phyloP scores from a whole-genome alignment of 2,113 vertebrate genomes.

The Peromyscus californicus region DNA sequence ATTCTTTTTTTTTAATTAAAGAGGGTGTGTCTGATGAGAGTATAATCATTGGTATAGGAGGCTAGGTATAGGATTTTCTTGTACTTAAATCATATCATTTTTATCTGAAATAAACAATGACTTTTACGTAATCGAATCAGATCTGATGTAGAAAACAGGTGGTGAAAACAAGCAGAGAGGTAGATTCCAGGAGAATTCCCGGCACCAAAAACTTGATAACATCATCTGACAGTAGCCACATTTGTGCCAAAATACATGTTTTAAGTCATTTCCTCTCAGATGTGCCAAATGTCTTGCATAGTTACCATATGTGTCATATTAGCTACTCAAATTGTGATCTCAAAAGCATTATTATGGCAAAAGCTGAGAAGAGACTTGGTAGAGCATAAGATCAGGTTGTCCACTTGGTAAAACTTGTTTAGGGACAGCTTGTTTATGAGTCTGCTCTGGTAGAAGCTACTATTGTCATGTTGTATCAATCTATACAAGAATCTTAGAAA shows the following conservation, averaged over 20 bases:
- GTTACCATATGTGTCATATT: conserved; percentile 21
- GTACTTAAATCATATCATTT: conserved; percentile 53
- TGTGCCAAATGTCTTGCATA: conserved; percentile 38
- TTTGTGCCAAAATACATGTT: conserved; percentile 60
- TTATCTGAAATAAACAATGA: conserved; percentile 52
- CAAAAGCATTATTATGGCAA: neutral
- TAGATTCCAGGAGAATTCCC: conserved; percentile 47
- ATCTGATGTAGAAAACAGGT: conserved; percentile 57
- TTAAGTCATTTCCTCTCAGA: conserved; percentile 19
- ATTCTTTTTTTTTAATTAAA: conserved; percentile 46
- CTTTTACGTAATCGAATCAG: conserved; percentile 46
- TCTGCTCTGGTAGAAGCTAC: neutral
- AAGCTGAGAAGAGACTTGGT: neutral
- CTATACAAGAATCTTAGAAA: conserved; percentile 44
- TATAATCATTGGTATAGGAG: conserved; percentile 19
- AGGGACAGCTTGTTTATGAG: neutral
- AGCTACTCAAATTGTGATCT: conserved; percentile 41
- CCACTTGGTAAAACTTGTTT: conserved; percentile 14
- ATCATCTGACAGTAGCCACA: conserved; percentile 34
- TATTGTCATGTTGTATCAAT: neutral
- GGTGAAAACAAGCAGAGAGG: conserved; percentile 39
- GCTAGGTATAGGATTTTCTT: conserved; percentile 45
- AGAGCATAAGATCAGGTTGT: neutral
- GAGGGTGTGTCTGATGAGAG: conserved; percentile 49
- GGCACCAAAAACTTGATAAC: conserved; percentile 3